These are phyloP conservation scores for Balaeniceps rex DNA, from an alignment of 2,113 vertebrate species.

Conservation along the genomic window DNA sequence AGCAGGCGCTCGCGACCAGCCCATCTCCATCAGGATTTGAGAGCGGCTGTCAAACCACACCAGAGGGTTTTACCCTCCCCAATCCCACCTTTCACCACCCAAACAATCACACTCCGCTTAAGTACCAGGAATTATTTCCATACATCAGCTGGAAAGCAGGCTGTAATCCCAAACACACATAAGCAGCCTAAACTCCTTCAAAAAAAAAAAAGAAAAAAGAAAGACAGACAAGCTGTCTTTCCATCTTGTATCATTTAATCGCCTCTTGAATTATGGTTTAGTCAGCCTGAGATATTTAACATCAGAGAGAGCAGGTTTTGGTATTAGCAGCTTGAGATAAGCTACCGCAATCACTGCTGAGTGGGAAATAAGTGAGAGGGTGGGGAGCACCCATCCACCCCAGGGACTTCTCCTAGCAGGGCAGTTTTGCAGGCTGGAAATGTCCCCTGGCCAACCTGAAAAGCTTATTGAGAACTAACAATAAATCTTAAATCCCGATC, in stretches of 20 bases:
- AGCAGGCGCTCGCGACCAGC: not conserved
- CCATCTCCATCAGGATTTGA: not conserved
- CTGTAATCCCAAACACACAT: not conserved
- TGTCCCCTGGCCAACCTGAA: not conserved
- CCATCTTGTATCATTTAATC: not conserved
- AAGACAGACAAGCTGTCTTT: not conserved
- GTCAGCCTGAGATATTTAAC: not conserved
- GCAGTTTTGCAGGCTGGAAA: not conserved
- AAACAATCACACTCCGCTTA: not conserved
- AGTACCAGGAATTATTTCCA: constrained; percentile 29
- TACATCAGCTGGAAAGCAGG: not conserved
- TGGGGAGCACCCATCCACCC: not conserved
- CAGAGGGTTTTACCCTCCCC: not conserved
- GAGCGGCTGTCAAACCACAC: not conserved
- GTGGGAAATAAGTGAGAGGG: not conserved
- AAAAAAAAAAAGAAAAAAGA: not conserved
- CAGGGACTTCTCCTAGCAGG: not conserved
- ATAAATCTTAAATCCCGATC: not conserved
- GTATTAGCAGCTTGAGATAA: not conserved
- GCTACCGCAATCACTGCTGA: not conserved
- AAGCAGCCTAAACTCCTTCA: not conserved
- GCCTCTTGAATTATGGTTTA: not conserved
- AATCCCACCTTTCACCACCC: not conserved
- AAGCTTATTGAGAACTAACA: not conserved
- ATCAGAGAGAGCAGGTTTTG: not conserved